Conservation (phyloP, 2,797 vertebrate species). For the Clarias fuscus region DNA sequence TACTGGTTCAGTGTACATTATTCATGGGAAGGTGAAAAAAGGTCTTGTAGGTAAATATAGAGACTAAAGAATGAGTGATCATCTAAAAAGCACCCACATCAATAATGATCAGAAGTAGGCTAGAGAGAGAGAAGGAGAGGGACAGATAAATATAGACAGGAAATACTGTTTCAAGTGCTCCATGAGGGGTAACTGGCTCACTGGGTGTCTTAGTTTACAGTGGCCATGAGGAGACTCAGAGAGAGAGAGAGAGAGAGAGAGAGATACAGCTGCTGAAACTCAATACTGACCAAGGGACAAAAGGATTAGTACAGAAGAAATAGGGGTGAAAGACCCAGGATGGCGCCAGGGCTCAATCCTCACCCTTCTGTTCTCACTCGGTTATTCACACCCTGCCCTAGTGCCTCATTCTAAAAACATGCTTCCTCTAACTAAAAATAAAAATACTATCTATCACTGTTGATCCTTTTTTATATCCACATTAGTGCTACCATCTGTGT, state of each 20-base stretch:
- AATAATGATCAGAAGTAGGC: neutral
- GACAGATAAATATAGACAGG: constrained; percentile 11
- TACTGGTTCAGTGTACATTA: neutral
- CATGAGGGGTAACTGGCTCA: constrained; percentile 11
- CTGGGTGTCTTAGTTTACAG: constrained; percentile 19
- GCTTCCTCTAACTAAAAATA: constrained; percentile 30
- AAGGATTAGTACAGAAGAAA: constrained; percentile 22
- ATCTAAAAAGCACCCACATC: neutral
- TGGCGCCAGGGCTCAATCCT: constrained; percentile 30
- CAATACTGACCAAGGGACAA: constrained; percentile 22
- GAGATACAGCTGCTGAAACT: constrained; percentile 38
- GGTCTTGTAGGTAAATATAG: neutral
- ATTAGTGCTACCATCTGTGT: neutral
- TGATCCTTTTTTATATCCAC: neutral
- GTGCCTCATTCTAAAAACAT: constrained; percentile 2
- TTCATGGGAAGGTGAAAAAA: neutral
- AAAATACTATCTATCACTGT: neutral
- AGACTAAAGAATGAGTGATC: neutral
- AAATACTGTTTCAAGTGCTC: neutral
- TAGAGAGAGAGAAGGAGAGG: neutral
- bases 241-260: neutral
- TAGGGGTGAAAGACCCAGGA: constrained; percentile 17
- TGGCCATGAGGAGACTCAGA: constrained; percentile 5
- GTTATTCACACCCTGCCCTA: constrained; percentile 12
- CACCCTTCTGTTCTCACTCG: constrained; percentile 16